A percentile compares a stretch with the other conserved stretches of the same genome.
Conservation (phyloP, 1,140 invertebrate genomes). For the Procambarus virginalis region DNA sequence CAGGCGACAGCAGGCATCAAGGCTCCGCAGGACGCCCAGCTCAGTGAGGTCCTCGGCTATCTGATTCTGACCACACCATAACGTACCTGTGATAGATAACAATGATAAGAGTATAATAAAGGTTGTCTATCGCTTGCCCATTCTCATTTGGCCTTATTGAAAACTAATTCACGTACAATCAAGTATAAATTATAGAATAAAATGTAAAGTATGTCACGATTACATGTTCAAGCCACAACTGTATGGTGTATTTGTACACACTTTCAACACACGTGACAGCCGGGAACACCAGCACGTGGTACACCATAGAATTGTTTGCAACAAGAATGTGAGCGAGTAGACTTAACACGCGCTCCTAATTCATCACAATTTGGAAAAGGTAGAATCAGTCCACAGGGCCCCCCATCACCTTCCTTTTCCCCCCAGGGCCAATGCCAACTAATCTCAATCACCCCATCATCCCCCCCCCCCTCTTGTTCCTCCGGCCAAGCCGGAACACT, state of each 20-base stretch:
- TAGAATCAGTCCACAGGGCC: no score
- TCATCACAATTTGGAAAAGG: no score
- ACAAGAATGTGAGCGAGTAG: no score
- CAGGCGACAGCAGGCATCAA: conserved; percentile 42
- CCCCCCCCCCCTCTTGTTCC: no score
- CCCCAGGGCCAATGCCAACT: no score
- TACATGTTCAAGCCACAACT: not conserved
- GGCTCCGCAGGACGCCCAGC: conserved; percentile 1
- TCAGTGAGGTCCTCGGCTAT: conserved; percentile 67
- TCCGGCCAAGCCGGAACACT: no score
- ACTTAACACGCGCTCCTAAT: no score
- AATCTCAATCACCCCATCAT: no score
- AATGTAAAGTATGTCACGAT: not conserved
- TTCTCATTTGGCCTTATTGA: not conserved
- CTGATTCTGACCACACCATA: conserved; percentile 19
- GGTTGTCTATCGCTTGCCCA: not conserved
- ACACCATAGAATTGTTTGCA: no score
- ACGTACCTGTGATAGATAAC: not conserved
- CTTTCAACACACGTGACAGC: no score
- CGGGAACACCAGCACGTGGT: no score
- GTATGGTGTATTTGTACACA: not conserved
- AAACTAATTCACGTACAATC: not conserved
- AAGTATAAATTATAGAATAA: not conserved
- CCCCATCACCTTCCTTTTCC: no score
- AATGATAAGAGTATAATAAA: not conserved